Conservation (phyloP, 2,113 vertebrate species). For the Lontra canadensis region DNA sequence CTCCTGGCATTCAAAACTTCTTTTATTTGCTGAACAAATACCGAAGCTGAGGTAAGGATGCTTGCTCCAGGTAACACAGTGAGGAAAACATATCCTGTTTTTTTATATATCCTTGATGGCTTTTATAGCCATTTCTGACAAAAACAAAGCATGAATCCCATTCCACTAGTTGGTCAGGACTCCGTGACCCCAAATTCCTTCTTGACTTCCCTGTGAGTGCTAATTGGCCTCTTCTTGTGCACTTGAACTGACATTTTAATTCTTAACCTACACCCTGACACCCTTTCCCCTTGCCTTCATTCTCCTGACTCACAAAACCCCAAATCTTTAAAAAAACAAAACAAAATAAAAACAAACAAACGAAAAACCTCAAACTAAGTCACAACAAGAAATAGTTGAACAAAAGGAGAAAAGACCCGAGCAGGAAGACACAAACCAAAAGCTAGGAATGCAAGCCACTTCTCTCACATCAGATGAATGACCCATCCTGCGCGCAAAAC, state of each 20-base stretch:
- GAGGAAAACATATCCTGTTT: background rate
- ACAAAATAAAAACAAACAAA: too few relatives aligned
- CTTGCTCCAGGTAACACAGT: background rate
- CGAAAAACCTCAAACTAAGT: background rate
- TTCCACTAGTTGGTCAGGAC: background rate
- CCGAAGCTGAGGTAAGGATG: background rate
- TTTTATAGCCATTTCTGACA: background rate
- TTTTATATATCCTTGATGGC: background rate
- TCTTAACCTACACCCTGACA: background rate
- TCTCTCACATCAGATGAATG: background rate
- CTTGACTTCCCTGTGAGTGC: background rate
- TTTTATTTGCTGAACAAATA: background rate
- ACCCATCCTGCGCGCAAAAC: background rate
- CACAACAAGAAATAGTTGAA: background rate
- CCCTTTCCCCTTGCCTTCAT: background rate
- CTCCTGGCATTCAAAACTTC: background rate
- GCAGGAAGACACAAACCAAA: background rate
- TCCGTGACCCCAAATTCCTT: background rate
- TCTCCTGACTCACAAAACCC: background rate
- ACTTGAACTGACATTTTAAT: background rate
- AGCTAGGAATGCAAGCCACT: background rate
- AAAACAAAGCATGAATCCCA: background rate
- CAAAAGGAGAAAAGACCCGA: background rate
- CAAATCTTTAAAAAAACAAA: background rate
- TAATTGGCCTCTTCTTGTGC: background rate